Evolutionary conservation across 2,113 vertebrate species (phyloP).

Genomic region (Equus quagga): DNA sequence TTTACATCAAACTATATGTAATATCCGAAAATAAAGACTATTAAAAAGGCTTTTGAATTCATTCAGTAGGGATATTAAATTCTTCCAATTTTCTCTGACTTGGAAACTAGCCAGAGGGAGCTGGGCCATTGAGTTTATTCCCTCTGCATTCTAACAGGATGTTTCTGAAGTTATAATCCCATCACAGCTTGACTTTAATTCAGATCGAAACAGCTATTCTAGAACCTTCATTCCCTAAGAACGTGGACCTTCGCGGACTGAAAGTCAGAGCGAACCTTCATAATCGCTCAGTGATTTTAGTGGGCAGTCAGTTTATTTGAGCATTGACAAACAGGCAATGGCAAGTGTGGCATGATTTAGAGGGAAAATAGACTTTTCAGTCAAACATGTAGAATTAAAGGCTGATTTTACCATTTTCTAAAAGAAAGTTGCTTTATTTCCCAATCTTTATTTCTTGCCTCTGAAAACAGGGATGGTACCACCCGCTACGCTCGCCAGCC

Average conservation of each 20-base stretch:
- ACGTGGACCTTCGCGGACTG: background rate
- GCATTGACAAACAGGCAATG: background rate
- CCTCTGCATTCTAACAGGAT: background rate
- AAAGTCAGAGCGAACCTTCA: background rate
- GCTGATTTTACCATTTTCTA: constrained; percentile 15
- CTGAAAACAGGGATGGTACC: background rate
- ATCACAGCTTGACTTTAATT: constrained; percentile 22
- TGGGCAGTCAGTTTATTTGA: constrained; percentile 18
- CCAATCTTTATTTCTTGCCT: background rate
- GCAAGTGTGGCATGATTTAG: background rate
- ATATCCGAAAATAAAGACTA: background rate
- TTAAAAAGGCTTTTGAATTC: background rate
- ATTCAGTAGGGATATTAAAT: constrained; percentile 40
- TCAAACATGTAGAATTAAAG: background rate
- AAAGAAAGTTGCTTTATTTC: constrained; percentile 36
- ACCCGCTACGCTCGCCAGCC: background rate
- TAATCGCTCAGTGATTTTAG: constrained; percentile 35
- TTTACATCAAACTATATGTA: background rate
- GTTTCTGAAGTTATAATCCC: background rate
- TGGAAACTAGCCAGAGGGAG: constrained; percentile 7
- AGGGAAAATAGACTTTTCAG: background rate
- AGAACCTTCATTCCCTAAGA: background rate
- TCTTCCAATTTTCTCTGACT: constrained; percentile 35
- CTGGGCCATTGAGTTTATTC: background rate
- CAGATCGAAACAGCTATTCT: constrained; percentile 1